phyloP scores from a whole-genome alignment of 2,113 vertebrate species.

The Thinocorus orbignyianus region DNA sequence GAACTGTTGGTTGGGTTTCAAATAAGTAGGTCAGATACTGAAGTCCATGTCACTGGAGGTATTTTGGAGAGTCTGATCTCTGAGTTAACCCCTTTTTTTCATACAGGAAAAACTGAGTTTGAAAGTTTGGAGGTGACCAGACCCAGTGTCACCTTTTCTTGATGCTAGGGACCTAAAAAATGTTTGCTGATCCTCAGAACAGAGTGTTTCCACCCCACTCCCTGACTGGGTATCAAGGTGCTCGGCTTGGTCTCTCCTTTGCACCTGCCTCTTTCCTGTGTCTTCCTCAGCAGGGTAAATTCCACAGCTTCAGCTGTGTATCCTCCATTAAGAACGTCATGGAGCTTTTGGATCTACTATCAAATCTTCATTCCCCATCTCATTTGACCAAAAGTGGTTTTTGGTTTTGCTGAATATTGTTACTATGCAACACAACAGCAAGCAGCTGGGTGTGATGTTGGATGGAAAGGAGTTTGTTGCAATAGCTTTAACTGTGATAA shows the following conservation, averaged over 20 bases:
- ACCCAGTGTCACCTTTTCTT: background rate
- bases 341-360: background rate
- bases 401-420: background rate
- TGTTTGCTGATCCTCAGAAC: background rate
- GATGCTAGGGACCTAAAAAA: background rate
- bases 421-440: conserved; percentile 38
- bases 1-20: background rate
- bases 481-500: conserved; percentile 38
- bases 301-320: background rate
- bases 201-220: background rate
- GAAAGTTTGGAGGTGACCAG: background rate
- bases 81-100: background rate
- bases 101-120: background rate
- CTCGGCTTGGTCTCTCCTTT: background rate
- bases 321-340: background rate
- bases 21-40: background rate
- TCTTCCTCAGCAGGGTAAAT: background rate
- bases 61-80: background rate
- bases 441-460: conserved; percentile 31
- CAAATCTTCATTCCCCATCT: background rate
- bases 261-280: background rate
- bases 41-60: background rate
- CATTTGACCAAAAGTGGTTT: background rate
- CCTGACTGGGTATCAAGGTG: background rate
- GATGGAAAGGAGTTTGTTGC: conserved; percentile 15